Percentiles rank a stretch among this genome's conserved stretches.
Evolutionary conservation across 2,113 vertebrate species (phyloP).

Genomic region (Pitta sordida): DNA sequence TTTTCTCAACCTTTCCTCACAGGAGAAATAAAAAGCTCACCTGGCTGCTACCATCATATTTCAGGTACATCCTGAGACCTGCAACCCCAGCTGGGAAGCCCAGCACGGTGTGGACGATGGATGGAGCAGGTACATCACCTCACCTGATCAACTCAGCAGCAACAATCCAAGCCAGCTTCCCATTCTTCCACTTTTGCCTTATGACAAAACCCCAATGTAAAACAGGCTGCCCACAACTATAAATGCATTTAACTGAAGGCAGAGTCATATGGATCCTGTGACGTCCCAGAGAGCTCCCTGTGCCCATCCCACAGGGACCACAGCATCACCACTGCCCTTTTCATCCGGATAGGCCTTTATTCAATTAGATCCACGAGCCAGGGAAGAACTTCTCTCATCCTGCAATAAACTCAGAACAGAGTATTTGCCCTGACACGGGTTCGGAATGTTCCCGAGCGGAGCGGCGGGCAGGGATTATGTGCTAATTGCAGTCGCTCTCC

Average conservation of each 20-base stretch:
- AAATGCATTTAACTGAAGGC: not conserved
- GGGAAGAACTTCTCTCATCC: not conserved
- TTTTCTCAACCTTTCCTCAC: not conserved
- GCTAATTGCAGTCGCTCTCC: not conserved
- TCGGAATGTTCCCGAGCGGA: not conserved
- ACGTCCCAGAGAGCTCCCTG: not conserved
- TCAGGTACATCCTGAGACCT: fast-evolving
- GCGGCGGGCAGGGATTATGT: not conserved
- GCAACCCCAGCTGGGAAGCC: fast-evolving
- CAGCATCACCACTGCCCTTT: not conserved
- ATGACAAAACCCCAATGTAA: not conserved
- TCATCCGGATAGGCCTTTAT: not conserved
- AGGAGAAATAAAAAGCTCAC: not conserved
- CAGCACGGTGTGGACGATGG: fast-evolving
- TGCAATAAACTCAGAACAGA: not conserved
- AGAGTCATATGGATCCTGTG: fast-evolving
- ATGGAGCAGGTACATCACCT: too few species aligned
- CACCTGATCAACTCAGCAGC: not conserved
- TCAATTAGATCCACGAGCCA: not conserved
- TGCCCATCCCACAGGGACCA: fast-evolving
- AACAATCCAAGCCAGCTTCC: not conserved
- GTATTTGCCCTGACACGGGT: not conserved
- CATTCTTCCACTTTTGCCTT: not conserved
- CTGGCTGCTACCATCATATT: not conserved
- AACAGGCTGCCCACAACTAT: not conserved